Evolutionary conservation across 1,140 invertebrate species (phyloP), one percentile per base, ranked within the genome.

Genomic region (Drosophila pectinifera): DNA sequence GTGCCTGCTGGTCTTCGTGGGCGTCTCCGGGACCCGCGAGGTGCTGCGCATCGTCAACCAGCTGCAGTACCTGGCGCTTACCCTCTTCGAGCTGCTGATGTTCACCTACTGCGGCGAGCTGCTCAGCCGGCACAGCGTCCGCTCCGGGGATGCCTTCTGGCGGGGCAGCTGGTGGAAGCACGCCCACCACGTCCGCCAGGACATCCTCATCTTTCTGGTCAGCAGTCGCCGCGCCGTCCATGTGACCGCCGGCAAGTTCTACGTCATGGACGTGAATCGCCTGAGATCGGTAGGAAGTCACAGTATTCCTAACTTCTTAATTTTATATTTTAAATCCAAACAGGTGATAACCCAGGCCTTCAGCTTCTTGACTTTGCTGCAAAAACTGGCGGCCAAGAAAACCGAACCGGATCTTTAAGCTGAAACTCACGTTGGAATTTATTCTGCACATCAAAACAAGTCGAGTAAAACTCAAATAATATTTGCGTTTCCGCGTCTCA

Each of bases 381-480:
- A 91, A 43, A 92, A 94, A 93, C 83, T 96, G 96, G 88, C 94
- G 92, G 93, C 97, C 97, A 62, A 95, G 92, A 54, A 98, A 55
- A 11, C 46, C 28, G 57, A 31, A 18, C 0, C 89, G 4, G 97
- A 63, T 36, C 18, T 51, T 24, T 82, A 72, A 70, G 10, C n/a
- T 13, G 20, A 26, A 41, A 22, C 41, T 43, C 34, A 11, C 54
- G 45, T 54, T 75, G 55, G 67, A 88, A 86, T 86, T 86, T 86
- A 76, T 79, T 82, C 51, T 68, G 42, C 79, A 79, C 82, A 86
- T 86, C 88, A 88, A 86, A 86, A 88, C 49, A 79, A 68, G 79
- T 82, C 79, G 70, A 76, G 59, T 68, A 53, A 86, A 73, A 79
- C 76, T 70, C 55, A 69, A 79, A 83, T 73, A 88, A 79, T 88